These are phyloP conservation scores for Trissoscelio sp. DNA, from an alignment of 2,888 invertebrate genomes.

Conservation along the genomic window DNA sequence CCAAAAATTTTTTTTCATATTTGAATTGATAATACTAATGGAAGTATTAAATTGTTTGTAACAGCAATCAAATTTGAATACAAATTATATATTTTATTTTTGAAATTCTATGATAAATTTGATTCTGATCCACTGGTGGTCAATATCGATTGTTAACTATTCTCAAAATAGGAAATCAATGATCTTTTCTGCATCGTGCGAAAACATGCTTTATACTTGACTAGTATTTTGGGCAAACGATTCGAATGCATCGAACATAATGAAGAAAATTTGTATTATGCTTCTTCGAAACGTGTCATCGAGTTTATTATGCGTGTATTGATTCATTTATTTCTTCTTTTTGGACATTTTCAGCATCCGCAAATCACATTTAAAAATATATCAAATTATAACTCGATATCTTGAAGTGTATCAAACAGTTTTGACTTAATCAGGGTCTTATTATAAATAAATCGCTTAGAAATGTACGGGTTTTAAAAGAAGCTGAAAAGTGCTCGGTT, in stretches of 20 bases:
- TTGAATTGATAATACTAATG: too few relatives aligned
- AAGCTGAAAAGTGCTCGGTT: not conserved
- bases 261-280: slow-evolving; percentile 27
- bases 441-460: not conserved
- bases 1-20: too few relatives aligned
- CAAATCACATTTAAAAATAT: too few relatives aligned
- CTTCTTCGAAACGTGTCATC: not conserved
- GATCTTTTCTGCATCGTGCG: slow-evolving; percentile 25
- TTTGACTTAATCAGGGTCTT: not conserved
- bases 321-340: too few relatives aligned
- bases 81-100: too few relatives aligned
- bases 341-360: too few relatives aligned
- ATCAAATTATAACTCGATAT: not conserved
- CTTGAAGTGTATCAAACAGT: not conserved
- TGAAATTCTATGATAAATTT: not conserved
- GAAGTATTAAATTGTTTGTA: too few relatives aligned
- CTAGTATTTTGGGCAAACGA: slow-evolving; percentile 53
- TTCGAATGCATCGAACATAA: slow-evolving; percentile 29
- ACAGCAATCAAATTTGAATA: too few relatives aligned
- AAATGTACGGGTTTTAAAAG: not conserved
- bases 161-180: slow-evolving; percentile 38
- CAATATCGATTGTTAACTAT: slow-evolving; percentile 13
- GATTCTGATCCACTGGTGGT: not conserved
- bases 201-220: slow-evolving; percentile 53
- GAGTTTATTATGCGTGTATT: slow-evolving; percentile 1